Conservation (phyloP, 2,797 vertebrate species). For the Enteromius trimaculatus region DNA sequence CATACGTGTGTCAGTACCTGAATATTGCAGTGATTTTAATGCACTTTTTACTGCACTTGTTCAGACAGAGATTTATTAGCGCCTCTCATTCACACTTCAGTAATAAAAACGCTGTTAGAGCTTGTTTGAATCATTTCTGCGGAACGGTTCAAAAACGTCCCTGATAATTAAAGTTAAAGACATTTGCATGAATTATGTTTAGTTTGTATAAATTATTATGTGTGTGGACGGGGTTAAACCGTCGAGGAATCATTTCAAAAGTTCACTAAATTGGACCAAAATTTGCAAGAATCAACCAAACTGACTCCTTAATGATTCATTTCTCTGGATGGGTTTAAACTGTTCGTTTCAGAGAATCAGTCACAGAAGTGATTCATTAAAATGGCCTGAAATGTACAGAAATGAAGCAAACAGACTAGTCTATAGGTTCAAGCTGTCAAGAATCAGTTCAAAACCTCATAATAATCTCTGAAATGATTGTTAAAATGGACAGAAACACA, state of each 20-base stretch:
- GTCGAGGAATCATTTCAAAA: background rate
- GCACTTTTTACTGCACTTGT: background rate
- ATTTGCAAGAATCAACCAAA: background rate
- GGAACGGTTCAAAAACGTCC: too few relatives aligned
- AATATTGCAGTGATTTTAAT: background rate
- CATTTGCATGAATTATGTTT: background rate
- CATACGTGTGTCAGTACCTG: slow-evolving; percentile 62
- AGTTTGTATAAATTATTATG: too few relatives aligned
- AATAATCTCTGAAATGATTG: background rate
- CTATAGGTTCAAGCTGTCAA: background rate
- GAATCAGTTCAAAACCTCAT: background rate
- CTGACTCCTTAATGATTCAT: background rate
- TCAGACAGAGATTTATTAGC: background rate
- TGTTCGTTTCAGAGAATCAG: background rate
- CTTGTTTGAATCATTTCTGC: background rate
- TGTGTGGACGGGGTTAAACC: too few relatives aligned
- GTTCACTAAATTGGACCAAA: background rate
- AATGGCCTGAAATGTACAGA: background rate
- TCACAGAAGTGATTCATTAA: background rate
- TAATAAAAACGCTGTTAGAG: background rate
- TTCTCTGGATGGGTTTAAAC: background rate
- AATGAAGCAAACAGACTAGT: background rate
- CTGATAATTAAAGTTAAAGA: background rate
- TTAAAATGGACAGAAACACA: background rate
- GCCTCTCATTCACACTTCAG: background rate